A percentile compares a stretch with the other conserved stretches of the same genome.
Conservation (phyloP, 2,113 vertebrate species). For the Centropus unirufus region DNA sequence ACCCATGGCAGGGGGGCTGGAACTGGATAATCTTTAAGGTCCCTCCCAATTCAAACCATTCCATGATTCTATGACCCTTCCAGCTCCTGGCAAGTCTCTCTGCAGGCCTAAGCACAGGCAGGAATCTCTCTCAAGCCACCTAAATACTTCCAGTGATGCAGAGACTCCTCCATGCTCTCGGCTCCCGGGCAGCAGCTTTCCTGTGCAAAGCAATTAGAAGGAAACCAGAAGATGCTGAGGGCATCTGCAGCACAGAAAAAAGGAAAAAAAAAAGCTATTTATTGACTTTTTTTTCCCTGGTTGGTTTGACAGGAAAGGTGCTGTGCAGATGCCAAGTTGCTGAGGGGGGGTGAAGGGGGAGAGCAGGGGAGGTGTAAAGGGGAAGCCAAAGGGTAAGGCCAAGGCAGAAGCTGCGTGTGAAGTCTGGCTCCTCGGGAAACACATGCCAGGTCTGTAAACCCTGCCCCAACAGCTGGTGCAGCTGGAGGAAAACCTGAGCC, state of each 20-base stretch:
- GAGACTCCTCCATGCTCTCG: neutral
- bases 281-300: neutral
- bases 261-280: neutral
- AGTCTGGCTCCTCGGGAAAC: constrained; percentile 35
- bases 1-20: too few relatives aligned
- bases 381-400: constrained; percentile 50
- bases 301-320: constrained; percentile 39
- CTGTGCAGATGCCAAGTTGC: neutral
- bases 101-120: neutral
- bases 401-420: neutral
- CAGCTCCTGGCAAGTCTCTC: rapidly evolving
- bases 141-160: neutral
- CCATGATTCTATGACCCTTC: neutral
- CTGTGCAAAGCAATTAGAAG: neutral
- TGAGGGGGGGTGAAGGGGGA: too few relatives aligned
- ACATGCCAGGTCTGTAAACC: neutral
- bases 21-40: too few relatives aligned
- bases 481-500: neutral
- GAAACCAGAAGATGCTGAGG: neutral
- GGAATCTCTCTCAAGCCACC: neutral
- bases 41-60: too few relatives aligned
- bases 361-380: neutral
- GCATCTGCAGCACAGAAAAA: neutral
- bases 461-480: neutral
- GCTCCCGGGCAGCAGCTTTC: neutral